These are phyloP conservation scores for Tamias sibiricus DNA, from an alignment of 2,113 vertebrate genomes.

Conservation along the genomic window DNA sequence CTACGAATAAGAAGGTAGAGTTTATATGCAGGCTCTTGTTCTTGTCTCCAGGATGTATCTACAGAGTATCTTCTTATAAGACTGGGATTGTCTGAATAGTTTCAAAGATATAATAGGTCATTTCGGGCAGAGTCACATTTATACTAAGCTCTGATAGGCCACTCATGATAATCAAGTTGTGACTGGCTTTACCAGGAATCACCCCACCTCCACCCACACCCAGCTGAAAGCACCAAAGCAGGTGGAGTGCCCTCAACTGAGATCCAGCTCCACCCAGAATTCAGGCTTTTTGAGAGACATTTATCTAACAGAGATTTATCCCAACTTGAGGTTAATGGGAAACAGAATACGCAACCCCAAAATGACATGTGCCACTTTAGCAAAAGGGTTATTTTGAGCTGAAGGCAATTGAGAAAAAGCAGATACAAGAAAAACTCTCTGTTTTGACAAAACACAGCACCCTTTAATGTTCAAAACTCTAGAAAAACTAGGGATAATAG, in stretches of 20 bases:
- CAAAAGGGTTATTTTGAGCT: neutral
- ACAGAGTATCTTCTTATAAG: neutral
- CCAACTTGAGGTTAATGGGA: neutral
- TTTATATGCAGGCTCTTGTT: neutral
- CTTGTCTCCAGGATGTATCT: neutral
- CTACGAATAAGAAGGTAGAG: neutral
- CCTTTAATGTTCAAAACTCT: too few species aligned
- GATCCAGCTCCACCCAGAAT: neutral
- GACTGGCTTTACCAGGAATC: neutral
- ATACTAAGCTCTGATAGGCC: neutral
- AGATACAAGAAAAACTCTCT: neutral
- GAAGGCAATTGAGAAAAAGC: neutral
- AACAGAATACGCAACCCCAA: neutral
- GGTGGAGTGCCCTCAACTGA: too few species aligned
- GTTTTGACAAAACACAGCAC: too few species aligned
- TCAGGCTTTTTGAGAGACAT: neutral
- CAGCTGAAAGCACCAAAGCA: neutral
- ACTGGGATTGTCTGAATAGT: neutral
- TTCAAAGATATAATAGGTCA: neutral
- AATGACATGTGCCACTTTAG: neutral
- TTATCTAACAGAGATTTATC: neutral
- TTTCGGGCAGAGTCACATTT: neutral
- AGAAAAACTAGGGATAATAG: too few species aligned
- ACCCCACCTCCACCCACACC: neutral
- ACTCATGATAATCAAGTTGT: neutral